Evolutionary conservation across 2,888 invertebrate genomes (phyloP), one percentile per base, ranked within the genome.

Genomic region (Hymenopus coronatus): DNA sequence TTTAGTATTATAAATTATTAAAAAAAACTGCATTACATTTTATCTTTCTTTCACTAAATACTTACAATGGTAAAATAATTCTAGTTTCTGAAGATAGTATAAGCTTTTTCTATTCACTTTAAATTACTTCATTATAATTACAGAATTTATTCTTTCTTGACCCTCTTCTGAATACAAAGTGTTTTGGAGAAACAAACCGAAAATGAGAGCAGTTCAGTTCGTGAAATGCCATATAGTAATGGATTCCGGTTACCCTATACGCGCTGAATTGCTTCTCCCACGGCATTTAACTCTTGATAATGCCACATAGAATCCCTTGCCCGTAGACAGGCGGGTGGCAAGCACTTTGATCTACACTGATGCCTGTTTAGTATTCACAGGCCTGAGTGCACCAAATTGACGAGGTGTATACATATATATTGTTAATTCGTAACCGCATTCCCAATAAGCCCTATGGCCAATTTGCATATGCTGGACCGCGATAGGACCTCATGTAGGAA

Each of bases 391-490:
- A 85, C 40, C 84, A 84, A 28, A 85, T 33, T 70, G 54, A 70
- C 54, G 28, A 28, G 40, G 20, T 25, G 14, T 70, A 81, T 28
- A 85, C 46, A 46, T 46, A 70, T 28, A 70, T 28, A 70, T 86
- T 86, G 86, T 86, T 86, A 86, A 86, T 86, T 54, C 70, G 28
- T 86, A 70, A 28, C 86, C n/a, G 20, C 86, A 70, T 70, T 86
- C 70, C 70, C 30, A 86, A 86, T 86, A 86, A 70, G 86, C 86
- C 54, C 46, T 70, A 28, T 86, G 70, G 86, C 86, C 70, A 86
- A 86, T 86, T 86, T 70, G 20, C 86, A 86, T 86, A 86, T 70
- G 28, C 28, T 86, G 85, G 85, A 46, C n/a, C 28, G 40, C 30
- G 70, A 70, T 70, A n/a, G 86, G 70, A 70, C 25, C 40, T 28